These are phyloP conservation scores for Drosophila parabipectinata DNA, from an alignment of 1,140 invertebrate species.

Conservation along the genomic window DNA sequence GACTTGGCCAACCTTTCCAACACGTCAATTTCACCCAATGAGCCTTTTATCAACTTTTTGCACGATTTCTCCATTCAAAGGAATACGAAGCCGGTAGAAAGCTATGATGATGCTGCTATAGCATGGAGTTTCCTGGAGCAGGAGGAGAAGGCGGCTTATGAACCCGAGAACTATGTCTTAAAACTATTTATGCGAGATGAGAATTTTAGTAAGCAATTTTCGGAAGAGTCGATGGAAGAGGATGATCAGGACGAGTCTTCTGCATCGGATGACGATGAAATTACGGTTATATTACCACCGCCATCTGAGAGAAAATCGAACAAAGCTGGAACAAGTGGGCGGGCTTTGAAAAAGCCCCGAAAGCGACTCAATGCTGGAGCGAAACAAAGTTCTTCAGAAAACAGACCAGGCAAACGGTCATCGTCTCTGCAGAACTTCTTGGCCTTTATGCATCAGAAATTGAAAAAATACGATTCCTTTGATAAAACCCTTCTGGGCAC, in stretches of 20 bases:
- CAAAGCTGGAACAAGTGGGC: not conserved
- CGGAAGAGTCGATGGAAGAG: not conserved
- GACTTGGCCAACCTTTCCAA: not conserved
- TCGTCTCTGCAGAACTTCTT: not conserved
- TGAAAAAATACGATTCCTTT: not conserved
- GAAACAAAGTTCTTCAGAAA: not conserved
- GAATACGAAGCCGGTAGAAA: not conserved
- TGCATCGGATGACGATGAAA: no score
- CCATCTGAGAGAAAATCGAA: not conserved
- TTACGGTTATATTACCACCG: not conserved
- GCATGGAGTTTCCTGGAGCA: not conserved
- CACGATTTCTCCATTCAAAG: not conserved
- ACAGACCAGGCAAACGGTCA: no score
- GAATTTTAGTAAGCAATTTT: not conserved
- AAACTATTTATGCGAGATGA: not conserved
- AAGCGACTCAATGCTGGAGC: not conserved
- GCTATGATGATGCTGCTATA: not conserved
- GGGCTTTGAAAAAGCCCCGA: not conserved
- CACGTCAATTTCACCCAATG: not conserved
- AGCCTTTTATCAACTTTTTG: not conserved
- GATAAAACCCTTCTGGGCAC: not conserved
- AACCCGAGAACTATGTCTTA: not conserved
- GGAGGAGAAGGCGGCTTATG: not conserved
- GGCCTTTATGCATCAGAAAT: not conserved
- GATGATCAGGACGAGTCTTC: not conserved